Evolutionary conservation across 1,140 invertebrate genomes (phyloP).

Genomic region (Periplaneta americana): DNA sequence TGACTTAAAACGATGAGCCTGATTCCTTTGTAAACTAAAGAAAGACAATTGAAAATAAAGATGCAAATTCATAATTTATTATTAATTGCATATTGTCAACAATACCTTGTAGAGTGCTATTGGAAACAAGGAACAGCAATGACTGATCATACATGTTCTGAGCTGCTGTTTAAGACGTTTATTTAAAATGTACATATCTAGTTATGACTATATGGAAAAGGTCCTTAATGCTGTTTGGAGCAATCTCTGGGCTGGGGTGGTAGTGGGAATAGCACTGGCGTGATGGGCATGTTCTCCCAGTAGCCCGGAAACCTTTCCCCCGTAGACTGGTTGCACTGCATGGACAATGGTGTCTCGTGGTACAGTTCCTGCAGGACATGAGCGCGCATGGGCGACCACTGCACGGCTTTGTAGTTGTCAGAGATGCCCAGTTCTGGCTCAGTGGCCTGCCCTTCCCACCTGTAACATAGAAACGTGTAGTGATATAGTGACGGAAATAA

Average conservation of each 20-base stretch:
- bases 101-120: too few relatives aligned
- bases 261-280: constrained; percentile 42
- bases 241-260: constrained; percentile 14
- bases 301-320: constrained; percentile 76
- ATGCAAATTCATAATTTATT: too few relatives aligned
- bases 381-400: constrained; percentile 75
- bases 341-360: constrained; percentile 76
- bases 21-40: too few relatives aligned
- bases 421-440: constrained; percentile 49
- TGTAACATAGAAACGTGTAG: too few relatives aligned
- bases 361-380: constrained; percentile 73
- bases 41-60: too few relatives aligned
- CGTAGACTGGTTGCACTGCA: constrained; percentile 77
- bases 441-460: constrained; percentile 64
- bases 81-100: too few relatives aligned
- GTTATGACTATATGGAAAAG: background rate
- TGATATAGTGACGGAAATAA: too few relatives aligned
- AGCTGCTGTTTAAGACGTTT: too few relatives aligned
- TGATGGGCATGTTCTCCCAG: constrained; percentile 53
- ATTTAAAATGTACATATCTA: background rate
- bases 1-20: too few relatives aligned
- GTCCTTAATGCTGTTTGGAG: background rate
- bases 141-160: too few relatives aligned
- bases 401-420: constrained; percentile 72
- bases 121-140: too few relatives aligned